Evolutionary conservation across 2,113 vertebrate species (phyloP), one percentile per base, ranked within the genome.

Genomic region (Phyllostomus discolor): DNA sequence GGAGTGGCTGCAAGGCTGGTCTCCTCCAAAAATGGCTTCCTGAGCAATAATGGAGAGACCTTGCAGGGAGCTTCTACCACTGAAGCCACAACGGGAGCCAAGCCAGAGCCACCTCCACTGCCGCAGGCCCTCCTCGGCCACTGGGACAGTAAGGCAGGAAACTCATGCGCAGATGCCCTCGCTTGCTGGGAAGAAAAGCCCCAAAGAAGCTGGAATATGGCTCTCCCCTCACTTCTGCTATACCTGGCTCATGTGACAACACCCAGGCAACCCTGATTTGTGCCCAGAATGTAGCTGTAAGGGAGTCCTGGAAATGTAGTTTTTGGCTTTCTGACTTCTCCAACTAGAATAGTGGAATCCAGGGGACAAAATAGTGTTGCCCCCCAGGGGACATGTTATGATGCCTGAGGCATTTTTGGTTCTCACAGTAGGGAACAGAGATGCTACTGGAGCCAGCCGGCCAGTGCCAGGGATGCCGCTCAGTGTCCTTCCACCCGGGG

Each of bases 401-500:
- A 28, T 43, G 20, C 46, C 38, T 43, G 46, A 48, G 15, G 46
- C 31, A 69, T 43, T 91, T 85, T 54, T 50, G 16, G 33, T 84
- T 70, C 52, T 43, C 17, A 43, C 19, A 75, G 15, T 52, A 5
- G 10, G 48, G 54, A 1, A 1, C 10, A 22, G 19, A 73, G 28
- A 35, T 12, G 17, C 33, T 72, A 24, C 38, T 88, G 46, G 31
- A 24, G 41, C 50, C 59, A 10, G 2, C 38, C 46, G 46, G 81
- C 46, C 7, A 28, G 31, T 19, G 31, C 15, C 52, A 54, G 15
- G 22, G 11, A 28, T 48, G 38, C 33, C 76, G 46, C 26, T 48
- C 6, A 57, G 1, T 5, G 7, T 48, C 62, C 50, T 80, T 0
- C 26, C 52, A 7, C 14, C 7, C 78, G 0, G 1, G 41, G 15